phyloP scores from a whole-genome alignment of 2,797 vertebrate genomes.

The Halcyon chelicuti region DNA sequence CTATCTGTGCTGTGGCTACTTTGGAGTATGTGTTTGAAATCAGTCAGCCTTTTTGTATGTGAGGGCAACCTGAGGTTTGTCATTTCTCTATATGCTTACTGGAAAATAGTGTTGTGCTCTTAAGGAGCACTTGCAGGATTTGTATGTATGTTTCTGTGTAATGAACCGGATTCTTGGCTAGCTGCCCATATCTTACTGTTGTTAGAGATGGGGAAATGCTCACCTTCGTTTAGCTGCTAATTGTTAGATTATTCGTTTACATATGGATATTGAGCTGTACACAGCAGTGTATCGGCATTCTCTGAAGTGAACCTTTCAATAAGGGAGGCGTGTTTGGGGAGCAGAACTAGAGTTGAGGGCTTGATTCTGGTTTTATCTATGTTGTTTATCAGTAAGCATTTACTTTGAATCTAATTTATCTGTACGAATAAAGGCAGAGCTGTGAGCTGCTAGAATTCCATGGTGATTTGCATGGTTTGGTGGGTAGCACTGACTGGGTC shows the following conservation, averaged over 20 bases:
- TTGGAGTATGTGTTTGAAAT: background rate
- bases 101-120: background rate
- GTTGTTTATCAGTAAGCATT: background rate
- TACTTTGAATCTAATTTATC: background rate
- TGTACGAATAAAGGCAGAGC: background rate
- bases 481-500: background rate
- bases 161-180: background rate
- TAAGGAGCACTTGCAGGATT: background rate
- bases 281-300: background rate
- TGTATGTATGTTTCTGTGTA: background rate
- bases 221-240: background rate
- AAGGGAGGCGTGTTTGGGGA: background rate
- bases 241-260: background rate
- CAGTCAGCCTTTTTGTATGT: background rate
- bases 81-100: background rate
- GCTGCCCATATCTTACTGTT: background rate
- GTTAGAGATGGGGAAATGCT: background rate
- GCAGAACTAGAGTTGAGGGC: background rate
- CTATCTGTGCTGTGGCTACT: background rate
- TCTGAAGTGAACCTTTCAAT: background rate
- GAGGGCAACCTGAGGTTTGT: background rate
- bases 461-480: background rate
- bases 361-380: background rate
- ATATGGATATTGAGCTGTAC: background rate
- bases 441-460: background rate